phyloP scores from a whole-genome alignment of 2,888 invertebrate genomes.

The Drosophila emarginata region DNA sequence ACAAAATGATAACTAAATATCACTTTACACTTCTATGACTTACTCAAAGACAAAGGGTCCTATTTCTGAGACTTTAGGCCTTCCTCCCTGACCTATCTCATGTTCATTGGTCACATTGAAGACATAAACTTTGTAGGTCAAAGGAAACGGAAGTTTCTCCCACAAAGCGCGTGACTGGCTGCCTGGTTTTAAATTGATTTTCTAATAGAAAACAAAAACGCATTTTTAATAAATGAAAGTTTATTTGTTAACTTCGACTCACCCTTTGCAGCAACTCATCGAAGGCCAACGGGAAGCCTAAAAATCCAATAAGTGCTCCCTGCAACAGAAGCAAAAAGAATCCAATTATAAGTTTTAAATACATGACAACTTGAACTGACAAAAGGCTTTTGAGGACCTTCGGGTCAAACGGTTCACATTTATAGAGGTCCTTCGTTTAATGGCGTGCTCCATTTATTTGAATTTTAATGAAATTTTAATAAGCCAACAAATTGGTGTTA shows the following conservation, averaged over 20 bases:
- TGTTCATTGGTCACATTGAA: constrained; percentile 91
- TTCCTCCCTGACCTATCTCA: constrained; percentile 87
- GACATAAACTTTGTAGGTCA: constrained; percentile 89
- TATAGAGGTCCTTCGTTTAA: constrained; percentile 18
- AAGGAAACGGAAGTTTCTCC: constrained; percentile 88
- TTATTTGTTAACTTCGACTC: neutral
- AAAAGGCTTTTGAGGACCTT: constrained; percentile 14
- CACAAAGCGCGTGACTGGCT: constrained; percentile 89
- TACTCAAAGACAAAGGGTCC: constrained; percentile 93
- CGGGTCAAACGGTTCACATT: constrained; percentile 27
- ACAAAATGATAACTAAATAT: neutral
- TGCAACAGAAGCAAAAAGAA: constrained; percentile 84
- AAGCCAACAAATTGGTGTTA: neutral
- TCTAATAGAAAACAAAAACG: constrained; percentile 36
- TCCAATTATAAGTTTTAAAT: constrained; percentile 83
- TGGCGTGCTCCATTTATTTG: constrained; percentile 41
- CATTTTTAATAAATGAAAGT: neutral
- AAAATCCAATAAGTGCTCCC: constrained; percentile 87
- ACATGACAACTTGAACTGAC: constrained; percentile 45
- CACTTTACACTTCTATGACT: constrained; percentile 77
- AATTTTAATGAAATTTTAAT: constrained; percentile 41
- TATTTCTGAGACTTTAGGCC: constrained; percentile 87
- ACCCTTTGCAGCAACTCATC: constrained; percentile 87
- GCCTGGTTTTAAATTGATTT: constrained; percentile 85
- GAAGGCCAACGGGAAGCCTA: constrained; percentile 86